phyloP scores from a whole-genome alignment of 2,888 invertebrate species.

The Uloborus plumipes region DNA sequence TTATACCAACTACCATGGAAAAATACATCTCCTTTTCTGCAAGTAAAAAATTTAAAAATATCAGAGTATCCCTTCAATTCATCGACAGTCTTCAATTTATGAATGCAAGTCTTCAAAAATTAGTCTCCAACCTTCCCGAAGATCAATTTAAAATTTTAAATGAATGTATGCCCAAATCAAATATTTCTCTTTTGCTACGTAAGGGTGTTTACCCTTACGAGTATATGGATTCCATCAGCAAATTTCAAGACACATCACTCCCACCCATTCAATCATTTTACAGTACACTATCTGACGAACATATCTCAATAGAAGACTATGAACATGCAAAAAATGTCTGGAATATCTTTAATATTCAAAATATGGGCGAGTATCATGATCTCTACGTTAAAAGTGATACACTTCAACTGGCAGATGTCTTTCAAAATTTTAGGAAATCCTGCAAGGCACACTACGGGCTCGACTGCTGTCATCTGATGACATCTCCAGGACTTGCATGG shows the following conservation, averaged over 20 bases:
- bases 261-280: constrained; percentile 59
- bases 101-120: too few relatives aligned
- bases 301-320: constrained; percentile 11
- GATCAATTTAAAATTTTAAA: too few relatives aligned
- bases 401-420: constrained; percentile 66
- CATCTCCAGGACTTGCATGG: constrained; percentile 65
- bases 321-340: constrained; percentile 67
- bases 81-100: too few relatives aligned
- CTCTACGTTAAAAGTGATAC: constrained; percentile 67
- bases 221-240: constrained; percentile 12
- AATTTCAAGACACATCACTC: constrained; percentile 9
- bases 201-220: constrained; percentile 32
- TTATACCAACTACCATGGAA: constrained; percentile 27
- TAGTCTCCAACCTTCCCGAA: too few relatives aligned
- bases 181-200: background rate
- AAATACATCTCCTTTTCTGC: constrained; percentile 25
- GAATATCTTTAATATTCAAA: constrained; percentile 65
- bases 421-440: constrained; percentile 67
- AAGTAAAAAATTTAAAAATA: too few relatives aligned
- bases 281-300: constrained; percentile 51
- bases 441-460: constrained; percentile 65
- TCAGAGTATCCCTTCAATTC: too few relatives aligned
- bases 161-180: too few relatives aligned
- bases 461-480: constrained; percentile 66
- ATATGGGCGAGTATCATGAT: constrained; percentile 67